These are phyloP conservation scores for Mystacides longicornis DNA, from an alignment of 2,888 invertebrate genomes.

Conservation along the genomic window DNA sequence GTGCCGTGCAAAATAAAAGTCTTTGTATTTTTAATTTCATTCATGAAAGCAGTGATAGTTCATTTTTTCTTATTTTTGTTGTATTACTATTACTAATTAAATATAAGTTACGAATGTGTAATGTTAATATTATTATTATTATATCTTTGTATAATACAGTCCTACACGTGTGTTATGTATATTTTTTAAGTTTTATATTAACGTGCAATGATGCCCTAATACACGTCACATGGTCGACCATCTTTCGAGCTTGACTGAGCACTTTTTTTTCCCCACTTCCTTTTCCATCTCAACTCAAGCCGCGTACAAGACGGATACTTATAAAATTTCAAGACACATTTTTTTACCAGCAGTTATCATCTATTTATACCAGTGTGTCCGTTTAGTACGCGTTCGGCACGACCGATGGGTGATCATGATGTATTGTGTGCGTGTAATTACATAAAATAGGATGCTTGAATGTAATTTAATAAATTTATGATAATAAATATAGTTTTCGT, in stretches of 20 bases:
- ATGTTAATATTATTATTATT: neutral
- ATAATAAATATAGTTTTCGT: conserved; percentile 6
- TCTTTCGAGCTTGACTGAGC: neutral
- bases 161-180: neutral
- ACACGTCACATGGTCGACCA: neutral
- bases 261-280: too few relatives aligned
- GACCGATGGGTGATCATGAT: neutral
- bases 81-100: neutral
- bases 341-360: too few relatives aligned
- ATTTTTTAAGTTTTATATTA: neutral
- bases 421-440: neutral
- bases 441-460: conserved; percentile 9
- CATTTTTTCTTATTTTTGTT: neutral
- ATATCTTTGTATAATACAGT: neutral
- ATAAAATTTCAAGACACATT: too few relatives aligned
- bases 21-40: too few relatives aligned
- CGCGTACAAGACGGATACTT: too few relatives aligned
- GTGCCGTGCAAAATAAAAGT: too few relatives aligned
- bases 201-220: neutral
- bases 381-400: too few relatives aligned
- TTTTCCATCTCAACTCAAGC: too few relatives aligned
- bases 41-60: too few relatives aligned
- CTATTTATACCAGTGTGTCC: too few relatives aligned
- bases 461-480: conserved; percentile 12
- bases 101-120: neutral